Conservation (phyloP, 2,888 invertebrate species). For the Nomada fabriciana region DNA sequence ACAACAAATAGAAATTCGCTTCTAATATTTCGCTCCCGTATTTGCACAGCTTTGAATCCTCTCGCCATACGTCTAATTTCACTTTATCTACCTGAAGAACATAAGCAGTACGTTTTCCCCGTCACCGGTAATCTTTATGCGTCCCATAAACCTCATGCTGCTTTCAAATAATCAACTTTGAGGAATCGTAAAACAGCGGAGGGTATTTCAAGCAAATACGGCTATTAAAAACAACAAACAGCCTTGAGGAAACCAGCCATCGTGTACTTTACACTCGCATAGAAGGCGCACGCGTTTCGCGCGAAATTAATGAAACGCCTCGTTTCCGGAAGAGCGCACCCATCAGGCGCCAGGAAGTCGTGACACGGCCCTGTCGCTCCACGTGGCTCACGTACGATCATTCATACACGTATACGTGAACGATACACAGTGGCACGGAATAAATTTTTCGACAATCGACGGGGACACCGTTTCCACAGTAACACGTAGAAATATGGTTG, state of each 20-base stretch:
- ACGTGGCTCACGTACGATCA: constrained; percentile 70
- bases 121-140: not conserved
- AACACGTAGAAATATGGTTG: not conserved
- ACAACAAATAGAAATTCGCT: too few relatives aligned
- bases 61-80: not conserved
- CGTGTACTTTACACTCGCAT: not conserved
- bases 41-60: too few relatives aligned
- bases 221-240: constrained; percentile 28
- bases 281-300: constrained; percentile 11
- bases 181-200: constrained; percentile 12
- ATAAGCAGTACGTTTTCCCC: not conserved
- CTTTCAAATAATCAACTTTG: constrained; percentile 13
- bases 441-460: constrained; percentile 26
- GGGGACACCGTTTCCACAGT: not conserved
- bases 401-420: constrained; percentile 42
- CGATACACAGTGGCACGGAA: not conserved
- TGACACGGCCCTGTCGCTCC: constrained; percentile 62
- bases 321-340: constrained; percentile 56
- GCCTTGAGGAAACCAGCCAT: not conserved
- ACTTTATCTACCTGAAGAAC: too few relatives aligned
- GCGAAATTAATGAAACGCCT: constrained; percentile 42
- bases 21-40: too few relatives aligned
- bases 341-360: constrained; percentile 66
- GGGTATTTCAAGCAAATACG: constrained; percentile 23
- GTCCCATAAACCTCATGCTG: not conserved